A percentile compares a stretch with the other conserved stretches of the same genome.
phyloP scores from a whole-genome alignment of 2,113 vertebrate species.

The Stictonetta naevosa region DNA sequence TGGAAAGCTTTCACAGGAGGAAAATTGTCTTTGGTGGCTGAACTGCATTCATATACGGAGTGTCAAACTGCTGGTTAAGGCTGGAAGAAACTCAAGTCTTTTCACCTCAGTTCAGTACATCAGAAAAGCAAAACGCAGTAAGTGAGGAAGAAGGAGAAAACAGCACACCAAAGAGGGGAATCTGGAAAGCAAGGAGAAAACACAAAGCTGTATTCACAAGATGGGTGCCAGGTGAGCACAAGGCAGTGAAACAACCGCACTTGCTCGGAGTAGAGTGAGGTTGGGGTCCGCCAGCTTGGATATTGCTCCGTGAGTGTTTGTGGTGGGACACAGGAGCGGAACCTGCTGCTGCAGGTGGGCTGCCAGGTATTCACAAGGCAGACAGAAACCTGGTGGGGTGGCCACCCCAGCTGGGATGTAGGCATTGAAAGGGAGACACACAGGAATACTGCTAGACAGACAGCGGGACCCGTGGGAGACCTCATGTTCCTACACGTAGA shows the following conservation, averaged over 20 bases:
- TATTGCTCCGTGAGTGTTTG: rapidly evolving
- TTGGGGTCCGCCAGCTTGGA: rapidly evolving
- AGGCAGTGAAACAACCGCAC: background rate
- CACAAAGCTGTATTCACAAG: background rate
- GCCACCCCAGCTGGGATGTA: background rate
- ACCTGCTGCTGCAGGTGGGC: background rate
- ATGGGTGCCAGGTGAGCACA: constrained; percentile 1
- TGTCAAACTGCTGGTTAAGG: constrained; percentile 14
- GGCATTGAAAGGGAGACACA: background rate
- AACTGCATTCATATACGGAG: constrained; percentile 21
- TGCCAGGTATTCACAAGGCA: background rate
- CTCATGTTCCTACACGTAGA: background rate
- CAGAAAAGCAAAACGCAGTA: background rate
- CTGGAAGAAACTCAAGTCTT: constrained; percentile 27
- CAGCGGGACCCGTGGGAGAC: background rate
- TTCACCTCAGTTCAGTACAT: background rate
- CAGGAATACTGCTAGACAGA: background rate
- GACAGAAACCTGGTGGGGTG: background rate
- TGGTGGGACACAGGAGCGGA: background rate
- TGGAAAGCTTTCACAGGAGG: constrained; percentile 36
- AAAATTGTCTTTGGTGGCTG: constrained; percentile 37
- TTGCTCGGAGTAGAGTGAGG: background rate
- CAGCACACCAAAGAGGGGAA: background rate
- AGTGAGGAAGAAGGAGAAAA: background rate
- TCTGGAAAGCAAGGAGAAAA: constrained; percentile 41